Evolutionary conservation across 1,140 invertebrate species (phyloP).

Genomic region (Macrocentrus cingulum): DNA sequence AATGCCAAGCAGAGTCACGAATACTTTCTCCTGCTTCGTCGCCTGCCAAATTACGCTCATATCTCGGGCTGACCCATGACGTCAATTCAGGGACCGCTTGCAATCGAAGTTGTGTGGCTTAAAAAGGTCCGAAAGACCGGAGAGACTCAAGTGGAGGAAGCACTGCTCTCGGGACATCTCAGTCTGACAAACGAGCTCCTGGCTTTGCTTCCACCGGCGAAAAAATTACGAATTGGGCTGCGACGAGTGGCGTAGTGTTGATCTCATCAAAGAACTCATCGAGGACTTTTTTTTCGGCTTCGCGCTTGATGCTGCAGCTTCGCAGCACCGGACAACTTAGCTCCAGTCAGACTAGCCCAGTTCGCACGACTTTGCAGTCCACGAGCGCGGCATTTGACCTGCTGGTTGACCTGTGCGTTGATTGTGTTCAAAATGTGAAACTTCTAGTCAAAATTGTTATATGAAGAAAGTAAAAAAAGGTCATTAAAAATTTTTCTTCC

Average conservation of each 20-base stretch:
- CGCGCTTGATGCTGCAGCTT: no score
- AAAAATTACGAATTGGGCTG: slow-evolving; percentile 85
- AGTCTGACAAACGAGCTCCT: slow-evolving; percentile 88
- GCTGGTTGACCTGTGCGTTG: no score
- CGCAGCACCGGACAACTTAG: no score
- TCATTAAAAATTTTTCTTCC: no score
- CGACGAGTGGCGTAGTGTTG: slow-evolving; percentile 65
- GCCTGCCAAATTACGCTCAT: slow-evolving; percentile 75
- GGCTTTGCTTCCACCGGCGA: slow-evolving; percentile 77
- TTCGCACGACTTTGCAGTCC: no score
- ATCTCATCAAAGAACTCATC: slow-evolving; percentile 82
- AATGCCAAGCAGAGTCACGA: slow-evolving; percentile 80
- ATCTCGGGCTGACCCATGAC: slow-evolving; percentile 68
- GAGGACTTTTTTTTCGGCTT: slow-evolving; percentile 97
- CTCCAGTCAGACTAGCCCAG: no score
- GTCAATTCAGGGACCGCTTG: slow-evolving; percentile 70
- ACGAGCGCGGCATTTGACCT: no score
- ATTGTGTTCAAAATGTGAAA: no score
- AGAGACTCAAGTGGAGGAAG: slow-evolving; percentile 72
- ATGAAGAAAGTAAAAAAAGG: no score
- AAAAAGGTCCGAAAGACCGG: slow-evolving; percentile 71
- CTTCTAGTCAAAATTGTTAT: no score
- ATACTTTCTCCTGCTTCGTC: slow-evolving; percentile 77
- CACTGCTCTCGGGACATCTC: slow-evolving; percentile 88
- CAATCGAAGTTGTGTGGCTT: slow-evolving; percentile 81